Evolutionary conservation across 35 echinoderm and acorn worm species (phyloP).

Genomic region (Ophioderma brevispina): DNA sequence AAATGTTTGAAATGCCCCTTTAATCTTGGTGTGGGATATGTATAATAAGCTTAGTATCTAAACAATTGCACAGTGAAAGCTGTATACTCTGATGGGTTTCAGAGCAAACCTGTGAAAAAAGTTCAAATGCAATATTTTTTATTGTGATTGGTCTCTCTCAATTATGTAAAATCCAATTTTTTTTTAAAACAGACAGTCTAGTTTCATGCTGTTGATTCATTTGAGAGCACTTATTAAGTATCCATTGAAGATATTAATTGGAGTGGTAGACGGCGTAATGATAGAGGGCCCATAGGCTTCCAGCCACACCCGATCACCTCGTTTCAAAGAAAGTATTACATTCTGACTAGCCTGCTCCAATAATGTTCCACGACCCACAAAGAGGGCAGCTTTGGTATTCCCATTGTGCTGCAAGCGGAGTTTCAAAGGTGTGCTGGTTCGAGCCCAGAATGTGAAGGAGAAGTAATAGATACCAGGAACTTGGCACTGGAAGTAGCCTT

Average conservation of each 20-base stretch:
- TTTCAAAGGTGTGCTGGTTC: background rate
- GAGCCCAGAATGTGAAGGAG: conserved; percentile 6
- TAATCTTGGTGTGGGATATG: too few relatives aligned
- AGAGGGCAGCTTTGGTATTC: background rate
- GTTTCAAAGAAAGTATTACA: background rate
- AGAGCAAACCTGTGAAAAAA: too few relatives aligned
- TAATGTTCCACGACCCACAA: background rate
- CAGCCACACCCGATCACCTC: background rate
- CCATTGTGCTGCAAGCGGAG: background rate
- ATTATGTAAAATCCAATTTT: too few relatives aligned
- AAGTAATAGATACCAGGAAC: background rate
- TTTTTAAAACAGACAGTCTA: too few relatives aligned
- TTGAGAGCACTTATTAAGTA: background rate
- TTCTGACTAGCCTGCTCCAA: background rate
- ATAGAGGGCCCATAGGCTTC: background rate
- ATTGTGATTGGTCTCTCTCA: too few relatives aligned
- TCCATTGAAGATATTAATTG: background rate
- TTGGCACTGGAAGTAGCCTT: background rate
- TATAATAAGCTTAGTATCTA: too few relatives aligned
- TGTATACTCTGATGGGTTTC: too few relatives aligned
- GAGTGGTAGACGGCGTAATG: background rate
- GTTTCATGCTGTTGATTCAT: too few relatives aligned
- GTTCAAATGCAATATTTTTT: too few relatives aligned
- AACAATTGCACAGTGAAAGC: too few relatives aligned
- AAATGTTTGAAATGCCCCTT: too few relatives aligned